Base-by-base conservation (phyloP, 2,888 invertebrate genomes). In the Orthonevra nobilis region DNA sequence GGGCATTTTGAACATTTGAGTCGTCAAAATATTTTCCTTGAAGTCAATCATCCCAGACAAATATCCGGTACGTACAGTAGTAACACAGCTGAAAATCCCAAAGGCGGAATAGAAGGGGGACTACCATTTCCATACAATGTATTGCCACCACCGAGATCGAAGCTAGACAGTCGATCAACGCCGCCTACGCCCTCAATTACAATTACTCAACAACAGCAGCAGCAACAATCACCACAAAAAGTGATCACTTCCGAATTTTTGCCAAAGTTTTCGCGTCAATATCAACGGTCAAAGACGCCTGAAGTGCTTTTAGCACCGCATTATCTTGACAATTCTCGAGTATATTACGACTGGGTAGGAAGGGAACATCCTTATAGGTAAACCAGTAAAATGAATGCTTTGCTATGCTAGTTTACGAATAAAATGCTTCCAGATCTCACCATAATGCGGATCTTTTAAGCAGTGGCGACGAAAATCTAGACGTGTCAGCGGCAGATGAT, bases 261-360 rank as follows among this genome's bases (percentile, higher is more conserved):
- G 5, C 42, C 66, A 9, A 83, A 84, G 48, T 70, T 81, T 19
- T 69, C 81, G 3, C 83, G 89, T 58, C 88, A 89, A 48, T 86
- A 88, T 68, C 90, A 90, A 52, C 88, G 92, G 46, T 92, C 93
- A 50, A 91, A 94, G 82, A 94, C 95, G 0, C 94, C 95, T 0
- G 95, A 96, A 89, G 92, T 96, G 30, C 88, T 96, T 26, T 88
- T 96, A 17, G 93, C 95, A 0, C 95, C 96, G 10, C 92, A 94
- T 82, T 94, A 93, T 86, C 75, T 82, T 4, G 91, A 92, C 70
- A 86, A 83, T 81, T 83, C 84, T 6, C 60, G 84, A 7, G 83
- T 85, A 19, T 90, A 90, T 84, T 90, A 91, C 87, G 86, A 91
- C 85, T 85, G 90, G 90, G 50, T 89, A 86, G 85, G 85, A 85